Evolutionary conservation across 2,797 vertebrate genomes (phyloP), one percentile per base, ranked within the genome.

Genomic region (Myotis planiceps): DNA sequence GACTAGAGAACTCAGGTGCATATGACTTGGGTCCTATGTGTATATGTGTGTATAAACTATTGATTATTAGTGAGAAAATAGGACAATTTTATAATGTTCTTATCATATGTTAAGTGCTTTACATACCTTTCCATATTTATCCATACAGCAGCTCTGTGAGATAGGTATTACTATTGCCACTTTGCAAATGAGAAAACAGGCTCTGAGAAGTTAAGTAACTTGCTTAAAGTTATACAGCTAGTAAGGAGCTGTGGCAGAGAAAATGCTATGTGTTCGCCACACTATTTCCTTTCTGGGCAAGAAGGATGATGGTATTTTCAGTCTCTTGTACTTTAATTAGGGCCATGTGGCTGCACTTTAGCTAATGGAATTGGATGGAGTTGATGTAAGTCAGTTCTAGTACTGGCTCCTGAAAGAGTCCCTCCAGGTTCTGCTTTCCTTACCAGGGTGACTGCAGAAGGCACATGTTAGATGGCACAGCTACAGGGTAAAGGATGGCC

Each of bases 131-230:
- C 47, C 19, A 60, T n/a, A 90, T 71, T 84, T 78, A 74, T 63
- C n/a, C 15, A 74, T n/a, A 65, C 8, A 79, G 45, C 25, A 90
- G 29, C 47, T 89, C 21, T 76, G 74, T 3, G 60, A 93, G n/a
- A 21, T 49, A 58, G 29, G 32, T 71, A n/a, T 76, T 87, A 69
- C 66, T 45, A 76, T 29, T 63, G n/a, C 21, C 13, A n/a, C 21
- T 88, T 72, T 78, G 55, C 42, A 75, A 88, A 47, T 37, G 55
- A 92, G 53, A 88, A 88, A 89, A 90, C 27, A 97, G 37, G n/a
- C 29, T 82, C 53, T 58, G 32, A 51, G 69, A 45, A 18, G 34
- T 49, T 53, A 75, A 71, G 15, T 78, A 76, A 92, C 15, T 76
- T 92, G 49, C 32, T 37, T 65, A 42, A 65, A 39, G 45, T 63